These are phyloP conservation scores for Anoplolepis gracilipes DNA, from an alignment of 1,140 invertebrate genomes.

Conservation along the genomic window DNA sequence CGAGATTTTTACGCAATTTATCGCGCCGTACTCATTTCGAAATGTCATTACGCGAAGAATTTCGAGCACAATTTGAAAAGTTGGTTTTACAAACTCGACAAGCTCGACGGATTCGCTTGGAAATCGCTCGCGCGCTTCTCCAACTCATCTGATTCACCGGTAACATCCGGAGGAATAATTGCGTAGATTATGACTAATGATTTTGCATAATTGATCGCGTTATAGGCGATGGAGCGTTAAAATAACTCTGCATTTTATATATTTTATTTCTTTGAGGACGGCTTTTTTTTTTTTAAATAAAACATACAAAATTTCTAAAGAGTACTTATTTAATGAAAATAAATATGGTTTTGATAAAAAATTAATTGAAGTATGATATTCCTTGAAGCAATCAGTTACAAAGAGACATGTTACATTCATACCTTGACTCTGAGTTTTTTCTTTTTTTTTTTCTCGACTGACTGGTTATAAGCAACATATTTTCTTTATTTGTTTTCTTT, in stretches of 20 bases:
- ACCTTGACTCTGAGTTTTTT: no score
- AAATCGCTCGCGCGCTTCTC: slow-evolving; percentile 13
- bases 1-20: slow-evolving; percentile 23
- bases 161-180: not conserved
- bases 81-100: not conserved
- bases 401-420: no score
- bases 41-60: slow-evolving; percentile 13
- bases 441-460: no score
- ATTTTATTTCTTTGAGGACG: no score
- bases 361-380: no score
- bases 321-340: no score
- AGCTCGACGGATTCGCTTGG: not conserved
- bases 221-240: not conserved
- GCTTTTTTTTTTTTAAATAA: no score
- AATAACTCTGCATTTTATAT: not conserved
- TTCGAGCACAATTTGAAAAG: not conserved
- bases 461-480: no score
- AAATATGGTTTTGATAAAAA: no score
- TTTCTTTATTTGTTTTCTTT: no score
- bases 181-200: slow-evolving; percentile 38
- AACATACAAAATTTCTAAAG: no score
- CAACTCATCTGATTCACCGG: slow-evolving; percentile 15
- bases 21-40: slow-evolving; percentile 19
- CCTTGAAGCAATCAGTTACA: no score
- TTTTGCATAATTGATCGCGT: slow-evolving; percentile 7